Conservation (phyloP, 2,113 vertebrate genomes). For the Raja brachyura region DNA sequence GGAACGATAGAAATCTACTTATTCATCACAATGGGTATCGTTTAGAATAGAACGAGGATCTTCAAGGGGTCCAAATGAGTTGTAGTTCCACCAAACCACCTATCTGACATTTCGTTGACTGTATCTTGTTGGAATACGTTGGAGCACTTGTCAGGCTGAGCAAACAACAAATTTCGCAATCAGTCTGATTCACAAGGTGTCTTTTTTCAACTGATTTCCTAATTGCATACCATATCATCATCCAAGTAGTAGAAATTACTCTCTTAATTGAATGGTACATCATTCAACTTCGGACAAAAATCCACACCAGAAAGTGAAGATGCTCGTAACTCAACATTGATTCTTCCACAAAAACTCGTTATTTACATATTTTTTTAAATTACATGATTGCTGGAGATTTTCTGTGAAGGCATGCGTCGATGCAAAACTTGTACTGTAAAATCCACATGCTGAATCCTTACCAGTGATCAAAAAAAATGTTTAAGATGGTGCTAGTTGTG, state of each 20-base stretch:
- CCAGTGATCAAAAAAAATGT: neutral
- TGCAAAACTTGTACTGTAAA: slow-evolving; percentile 23
- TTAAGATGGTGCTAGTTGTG: neutral
- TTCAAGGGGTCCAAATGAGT: neutral
- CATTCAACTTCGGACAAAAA: neutral
- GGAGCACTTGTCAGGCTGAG: neutral
- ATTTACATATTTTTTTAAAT: neutral
- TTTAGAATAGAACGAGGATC: neutral
- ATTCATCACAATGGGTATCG: neutral
- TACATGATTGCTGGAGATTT: neutral
- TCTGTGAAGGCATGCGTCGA: neutral
- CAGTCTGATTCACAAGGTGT: neutral
- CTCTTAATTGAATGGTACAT: neutral
- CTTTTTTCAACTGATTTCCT: neutral
- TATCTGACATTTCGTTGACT: neutral
- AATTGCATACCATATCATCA: neutral
- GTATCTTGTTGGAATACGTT: neutral
- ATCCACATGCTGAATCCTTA: slow-evolving; percentile 8
- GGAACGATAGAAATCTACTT: neutral
- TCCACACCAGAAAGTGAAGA: neutral
- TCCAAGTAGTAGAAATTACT: neutral
- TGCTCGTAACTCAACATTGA: neutral
- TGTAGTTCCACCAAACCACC: neutral
- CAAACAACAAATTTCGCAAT: neutral
- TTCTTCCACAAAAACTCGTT: slow-evolving; percentile 8